These are phyloP conservation scores for Bothrops jararaca DNA, from an alignment of 2,113 vertebrate genomes.

Conservation along the genomic window DNA sequence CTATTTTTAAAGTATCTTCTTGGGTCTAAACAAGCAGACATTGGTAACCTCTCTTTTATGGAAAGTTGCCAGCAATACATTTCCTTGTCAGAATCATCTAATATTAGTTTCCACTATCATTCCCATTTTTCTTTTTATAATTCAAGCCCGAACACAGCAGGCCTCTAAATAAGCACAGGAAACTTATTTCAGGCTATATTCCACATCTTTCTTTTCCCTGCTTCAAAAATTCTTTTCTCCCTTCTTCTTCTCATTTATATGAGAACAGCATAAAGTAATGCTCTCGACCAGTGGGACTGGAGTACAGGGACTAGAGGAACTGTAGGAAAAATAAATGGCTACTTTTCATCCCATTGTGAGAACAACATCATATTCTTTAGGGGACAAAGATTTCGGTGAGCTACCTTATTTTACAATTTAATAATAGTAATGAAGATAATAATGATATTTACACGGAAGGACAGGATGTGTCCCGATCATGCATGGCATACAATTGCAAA, in stretches of 20 bases:
- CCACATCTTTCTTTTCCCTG: constrained; percentile 9
- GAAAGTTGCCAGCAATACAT: constrained; percentile 53
- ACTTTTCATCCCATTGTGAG: not conserved
- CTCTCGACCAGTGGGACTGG: constrained; percentile 4
- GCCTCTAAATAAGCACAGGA: constrained; percentile 50
- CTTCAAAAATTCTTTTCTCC: not conserved
- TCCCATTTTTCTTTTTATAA: constrained; percentile 52
- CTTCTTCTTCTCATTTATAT: constrained; percentile 22
- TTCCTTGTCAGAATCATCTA: constrained; percentile 51
- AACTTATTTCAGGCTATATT: constrained; percentile 39
- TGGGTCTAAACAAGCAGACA: constrained; percentile 27
- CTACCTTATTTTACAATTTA: not conserved
- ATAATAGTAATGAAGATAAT: not conserved
- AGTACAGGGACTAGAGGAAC: not conserved
- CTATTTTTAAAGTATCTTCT: constrained; percentile 48
- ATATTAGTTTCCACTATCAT: constrained; percentile 39
- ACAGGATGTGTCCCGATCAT: not conserved
- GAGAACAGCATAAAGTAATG: constrained; percentile 42
- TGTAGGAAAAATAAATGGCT: not conserved
- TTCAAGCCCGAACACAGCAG: not conserved
- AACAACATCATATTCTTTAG: not conserved
- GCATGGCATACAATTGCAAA: too few species aligned
- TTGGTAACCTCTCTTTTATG: constrained; percentile 7
- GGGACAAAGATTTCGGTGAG: not conserved
- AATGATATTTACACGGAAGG: not conserved